Evolutionary conservation across 2,113 vertebrate species (phyloP).

Genomic region (Motacilla tschutschensis): DNA sequence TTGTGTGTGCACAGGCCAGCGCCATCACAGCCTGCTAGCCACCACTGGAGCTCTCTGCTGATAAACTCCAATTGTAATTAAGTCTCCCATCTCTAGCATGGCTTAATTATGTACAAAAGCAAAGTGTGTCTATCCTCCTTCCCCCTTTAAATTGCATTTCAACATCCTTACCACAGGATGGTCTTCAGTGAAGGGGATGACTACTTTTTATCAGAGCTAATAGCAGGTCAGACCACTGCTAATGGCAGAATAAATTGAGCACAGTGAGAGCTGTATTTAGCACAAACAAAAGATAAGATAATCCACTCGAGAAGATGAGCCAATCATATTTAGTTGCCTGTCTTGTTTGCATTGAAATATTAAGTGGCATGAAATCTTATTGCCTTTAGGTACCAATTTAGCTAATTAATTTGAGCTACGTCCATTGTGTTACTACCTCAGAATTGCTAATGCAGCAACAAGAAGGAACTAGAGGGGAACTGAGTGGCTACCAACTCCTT

Average conservation of each 20-base stretch:
- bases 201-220: neutral
- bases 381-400: slow-evolving; percentile 30
- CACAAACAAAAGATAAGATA: neutral
- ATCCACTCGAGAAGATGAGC: neutral
- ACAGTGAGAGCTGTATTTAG: neutral
- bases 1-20: neutral
- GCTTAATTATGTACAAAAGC: slow-evolving; percentile 4
- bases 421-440: neutral
- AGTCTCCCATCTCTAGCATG: neutral
- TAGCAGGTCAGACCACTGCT: neutral
- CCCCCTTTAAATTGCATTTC: neutral
- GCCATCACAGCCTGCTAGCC: neutral
- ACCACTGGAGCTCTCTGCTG: neutral
- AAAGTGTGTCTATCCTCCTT: neutral
- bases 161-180: neutral
- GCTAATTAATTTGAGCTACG: slow-evolving; percentile 41
- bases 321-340: neutral
- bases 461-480: neutral
- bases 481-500: neutral
- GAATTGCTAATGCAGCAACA: slow-evolving; percentile 18
- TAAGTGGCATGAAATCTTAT: slow-evolving; percentile 22
- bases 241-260: slow-evolving; percentile 32
- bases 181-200: neutral
- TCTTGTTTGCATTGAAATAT: slow-evolving; percentile 28
- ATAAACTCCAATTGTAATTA: neutral